These are phyloP conservation scores for Aethes cnicana DNA, from an alignment of 2,888 invertebrate species.

Conservation along the genomic window DNA sequence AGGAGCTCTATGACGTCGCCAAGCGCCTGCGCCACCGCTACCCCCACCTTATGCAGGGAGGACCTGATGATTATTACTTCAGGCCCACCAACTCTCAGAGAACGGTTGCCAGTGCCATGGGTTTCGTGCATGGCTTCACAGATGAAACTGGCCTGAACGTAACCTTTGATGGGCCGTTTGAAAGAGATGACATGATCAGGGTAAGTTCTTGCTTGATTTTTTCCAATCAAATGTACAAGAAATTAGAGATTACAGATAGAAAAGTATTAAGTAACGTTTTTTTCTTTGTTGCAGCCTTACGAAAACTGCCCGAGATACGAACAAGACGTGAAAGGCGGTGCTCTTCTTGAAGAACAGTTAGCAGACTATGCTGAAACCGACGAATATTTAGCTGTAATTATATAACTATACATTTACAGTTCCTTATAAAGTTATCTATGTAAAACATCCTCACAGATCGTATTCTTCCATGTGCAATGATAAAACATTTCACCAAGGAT, in stretches of 20 bases:
- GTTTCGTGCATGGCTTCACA: slow-evolving; percentile 72
- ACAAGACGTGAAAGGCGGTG: slow-evolving; percentile 40
- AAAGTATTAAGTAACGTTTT: neutral
- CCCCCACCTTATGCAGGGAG: slow-evolving; percentile 55
- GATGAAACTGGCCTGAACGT: slow-evolving; percentile 29
- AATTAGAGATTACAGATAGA: no score
- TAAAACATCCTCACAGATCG: no score
- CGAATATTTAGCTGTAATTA: slow-evolving; percentile 27
- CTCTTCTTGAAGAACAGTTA: slow-evolving; percentile 26
- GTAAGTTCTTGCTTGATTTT: slow-evolving; percentile 23
- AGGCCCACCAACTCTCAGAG: slow-evolving; percentile 74
- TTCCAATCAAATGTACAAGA: neutral
- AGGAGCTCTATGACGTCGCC: slow-evolving; percentile 82
- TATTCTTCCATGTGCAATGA: no score
- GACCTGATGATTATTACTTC: slow-evolving; percentile 71
- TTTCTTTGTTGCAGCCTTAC: slow-evolving; percentile 36
- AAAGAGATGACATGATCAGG: slow-evolving; percentile 35
- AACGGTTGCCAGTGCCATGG: slow-evolving; percentile 75
- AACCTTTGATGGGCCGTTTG: slow-evolving; percentile 33
- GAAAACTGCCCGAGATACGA: slow-evolving; percentile 61
- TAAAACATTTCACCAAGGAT: no score
- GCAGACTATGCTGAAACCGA: slow-evolving; percentile 20
- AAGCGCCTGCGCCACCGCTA: slow-evolving; percentile 29
- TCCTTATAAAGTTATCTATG: no score
- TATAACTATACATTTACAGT: no score